Conservation (phyloP, 2,888 invertebrate species). For the Mythimna ferrago region DNA sequence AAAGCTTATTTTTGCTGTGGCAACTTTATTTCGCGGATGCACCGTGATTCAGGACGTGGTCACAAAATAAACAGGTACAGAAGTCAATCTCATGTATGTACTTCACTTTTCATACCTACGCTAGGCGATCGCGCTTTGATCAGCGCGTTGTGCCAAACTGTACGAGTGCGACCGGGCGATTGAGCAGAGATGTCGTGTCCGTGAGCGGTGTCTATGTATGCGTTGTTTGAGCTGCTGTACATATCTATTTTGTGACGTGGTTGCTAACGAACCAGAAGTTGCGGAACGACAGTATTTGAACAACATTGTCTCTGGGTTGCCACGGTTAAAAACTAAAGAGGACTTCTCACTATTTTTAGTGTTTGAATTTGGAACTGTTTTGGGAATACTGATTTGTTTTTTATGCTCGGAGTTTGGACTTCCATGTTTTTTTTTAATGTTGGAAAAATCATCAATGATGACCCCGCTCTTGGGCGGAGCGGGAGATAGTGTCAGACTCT, state of each 20-base stretch:
- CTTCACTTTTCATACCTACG: too few species aligned
- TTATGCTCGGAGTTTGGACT: neutral
- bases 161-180: too few species aligned
- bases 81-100: too few species aligned
- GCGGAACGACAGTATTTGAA: constrained; percentile 71
- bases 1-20: constrained; percentile 57
- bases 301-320: constrained; percentile 72
- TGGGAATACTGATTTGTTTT: constrained; percentile 8
- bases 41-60: constrained; percentile 69
- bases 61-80: too few species aligned
- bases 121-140: too few species aligned
- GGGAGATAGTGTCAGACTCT: too few species aligned
- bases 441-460: too few species aligned
- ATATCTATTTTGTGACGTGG: constrained; percentile 44
- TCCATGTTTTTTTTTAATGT: neutral
- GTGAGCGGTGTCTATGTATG: too few species aligned
- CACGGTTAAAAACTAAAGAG: constrained; percentile 60
- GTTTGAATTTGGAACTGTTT: constrained; percentile 18
- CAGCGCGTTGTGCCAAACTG: too few species aligned
- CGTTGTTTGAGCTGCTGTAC: too few species aligned
- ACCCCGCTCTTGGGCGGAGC: too few species aligned
- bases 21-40: constrained; percentile 69
- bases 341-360: constrained; percentile 52
- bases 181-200: too few species aligned
- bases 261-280: constrained; percentile 75